phyloP scores from a whole-genome alignment of 2,888 invertebrate genomes.

The Patella depressa region DNA sequence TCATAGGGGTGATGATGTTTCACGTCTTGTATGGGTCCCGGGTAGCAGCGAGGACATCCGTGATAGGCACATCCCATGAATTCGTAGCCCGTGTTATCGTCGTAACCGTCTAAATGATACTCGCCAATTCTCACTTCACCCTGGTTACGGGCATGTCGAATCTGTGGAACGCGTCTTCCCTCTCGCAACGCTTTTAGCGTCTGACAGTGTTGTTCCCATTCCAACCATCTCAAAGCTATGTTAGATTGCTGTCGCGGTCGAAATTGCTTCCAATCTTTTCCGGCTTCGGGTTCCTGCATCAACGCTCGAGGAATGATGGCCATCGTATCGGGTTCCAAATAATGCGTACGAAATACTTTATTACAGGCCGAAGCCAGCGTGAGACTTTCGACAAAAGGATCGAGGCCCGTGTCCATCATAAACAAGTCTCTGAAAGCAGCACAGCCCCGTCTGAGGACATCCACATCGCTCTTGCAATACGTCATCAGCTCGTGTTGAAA shows the following conservation, averaged over 20 bases:
- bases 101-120: no score
- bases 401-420: not conserved
- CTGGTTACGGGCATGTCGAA: no score
- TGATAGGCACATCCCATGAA: not conserved
- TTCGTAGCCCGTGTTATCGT: no score
- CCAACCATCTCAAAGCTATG: not conserved
- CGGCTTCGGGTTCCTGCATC: no score
- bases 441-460: no score
- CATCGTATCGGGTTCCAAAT: no score
- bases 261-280: not conserved
- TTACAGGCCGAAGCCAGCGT: not conserved
- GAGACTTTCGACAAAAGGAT: not conserved
- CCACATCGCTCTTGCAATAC: no score
- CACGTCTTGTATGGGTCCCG: not conserved
- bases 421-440: not conserved
- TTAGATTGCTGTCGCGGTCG: not conserved
- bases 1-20: slow-evolving; percentile 1
- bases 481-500: no score
- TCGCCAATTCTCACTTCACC: no score
- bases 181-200: no score
- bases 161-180: no score
- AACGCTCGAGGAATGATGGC: no score
- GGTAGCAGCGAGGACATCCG: not conserved
- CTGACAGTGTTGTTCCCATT: not conserved
- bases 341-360: not conserved